Base-by-base conservation (phyloP, 2,797 vertebrate genomes). In the Distichodus sexfasciatus region DNA sequence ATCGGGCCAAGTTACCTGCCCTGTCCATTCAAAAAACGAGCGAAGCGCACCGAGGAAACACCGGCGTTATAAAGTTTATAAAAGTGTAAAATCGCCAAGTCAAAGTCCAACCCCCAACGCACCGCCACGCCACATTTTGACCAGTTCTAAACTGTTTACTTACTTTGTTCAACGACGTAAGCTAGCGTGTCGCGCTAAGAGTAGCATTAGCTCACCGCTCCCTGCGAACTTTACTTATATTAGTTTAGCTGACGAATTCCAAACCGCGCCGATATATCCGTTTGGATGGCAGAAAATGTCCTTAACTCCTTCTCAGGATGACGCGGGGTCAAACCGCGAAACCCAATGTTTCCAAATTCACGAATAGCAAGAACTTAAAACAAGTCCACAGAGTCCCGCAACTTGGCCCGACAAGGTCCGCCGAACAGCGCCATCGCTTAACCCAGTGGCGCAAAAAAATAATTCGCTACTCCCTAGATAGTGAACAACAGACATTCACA, bases 371-470 rank as follows among this genome's bases (percentile, higher is more conserved):
- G 17, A 12, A 46, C 24, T 19, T 19, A 10, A 21, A 60, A 6
- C 12, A 38, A 72, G 43, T 3, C 47, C 8, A 15, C 15, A n/a
- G 65, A 79, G 63, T 71, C 66, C 66, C 17, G 68, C 64, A 81
- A 79, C 41, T 84, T 88, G 50, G 55, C 79, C 78, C 73, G 86
- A 84, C 84, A 86, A 81, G 86, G 82, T 76, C 66, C 79, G 74
- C 59, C 71, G 53, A 33, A 65, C 65, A 72, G 65, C 80, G 82
- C 82, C 79, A 79, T 77, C 53, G 77, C 69, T 47, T 60, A 58
- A 58, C 19, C 44, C 63, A 38, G 65, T n/a, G n/a, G n/a, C n/a
- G n/a, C n/a, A n/a, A n/a, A n/a, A n/a, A n/a, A n/a, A n/a, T n/a
- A n/a, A n/a, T n/a, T n/a, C n/a, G n/a, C n/a, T n/a, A n/a, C n/a